These are phyloP conservation scores for Vesta saturnalis DNA, from an alignment of 2,888 invertebrate genomes.

Conservation along the genomic window DNA sequence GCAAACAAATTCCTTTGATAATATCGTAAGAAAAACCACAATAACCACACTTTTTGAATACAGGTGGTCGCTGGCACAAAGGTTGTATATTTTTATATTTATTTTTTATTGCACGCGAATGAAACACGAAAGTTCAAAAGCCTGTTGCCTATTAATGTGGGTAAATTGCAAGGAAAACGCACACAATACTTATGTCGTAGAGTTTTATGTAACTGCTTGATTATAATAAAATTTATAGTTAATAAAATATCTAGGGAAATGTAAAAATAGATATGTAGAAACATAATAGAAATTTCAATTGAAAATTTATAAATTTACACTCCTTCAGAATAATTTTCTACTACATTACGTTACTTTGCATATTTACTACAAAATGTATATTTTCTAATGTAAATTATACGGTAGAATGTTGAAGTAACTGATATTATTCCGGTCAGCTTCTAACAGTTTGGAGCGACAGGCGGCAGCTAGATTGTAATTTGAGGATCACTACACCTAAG, in stretches of 20 bases:
- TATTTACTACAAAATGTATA: slow-evolving; percentile 22
- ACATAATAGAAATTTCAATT: slow-evolving; percentile 11
- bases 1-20: too few relatives aligned
- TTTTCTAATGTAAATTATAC: slow-evolving; percentile 23
- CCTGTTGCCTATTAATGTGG: slow-evolving; percentile 27
- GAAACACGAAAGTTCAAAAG: slow-evolving; percentile 25
- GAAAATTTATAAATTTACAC: slow-evolving; percentile 11
- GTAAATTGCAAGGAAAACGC: slow-evolving; percentile 21
- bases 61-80: slow-evolving; percentile 35
- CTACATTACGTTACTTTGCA: slow-evolving; percentile 12
- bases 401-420: slow-evolving; percentile 32
- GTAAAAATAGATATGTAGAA: background rate
- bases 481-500: slow-evolving; percentile 62
- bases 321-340: slow-evolving; percentile 22
- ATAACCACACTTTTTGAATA: slow-evolving; percentile 26
- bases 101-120: slow-evolving; percentile 33
- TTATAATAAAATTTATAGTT: too few relatives aligned
- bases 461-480: slow-evolving; percentile 61
- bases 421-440: slow-evolving; percentile 59
- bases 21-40: too few relatives aligned
- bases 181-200: too few relatives aligned
- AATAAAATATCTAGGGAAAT: too few relatives aligned
- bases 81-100: slow-evolving; percentile 31
- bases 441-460: slow-evolving; percentile 55
- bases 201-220: too few relatives aligned